Percentiles rank a stretch among this genome's conserved stretches.
phyloP scores from a whole-genome alignment of 2,113 vertebrate species.

The Jaculus jaculus region DNA sequence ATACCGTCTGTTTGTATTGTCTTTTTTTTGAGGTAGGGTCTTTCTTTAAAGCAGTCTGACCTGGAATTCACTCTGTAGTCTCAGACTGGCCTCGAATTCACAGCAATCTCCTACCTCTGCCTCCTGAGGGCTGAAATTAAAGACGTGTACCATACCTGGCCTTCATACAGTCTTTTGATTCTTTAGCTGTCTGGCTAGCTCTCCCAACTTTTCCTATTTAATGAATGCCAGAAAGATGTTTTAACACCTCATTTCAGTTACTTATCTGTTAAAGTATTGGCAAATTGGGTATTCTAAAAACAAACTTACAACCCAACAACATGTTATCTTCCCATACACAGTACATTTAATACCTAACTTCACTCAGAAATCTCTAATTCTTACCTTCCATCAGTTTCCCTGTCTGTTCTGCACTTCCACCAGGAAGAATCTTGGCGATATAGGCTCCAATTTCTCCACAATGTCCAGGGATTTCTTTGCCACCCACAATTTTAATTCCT shows the following conservation, averaged over 20 bases:
- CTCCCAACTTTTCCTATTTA: not conserved
- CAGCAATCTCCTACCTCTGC: no score
- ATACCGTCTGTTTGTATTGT: no score
- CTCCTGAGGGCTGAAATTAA: no score
- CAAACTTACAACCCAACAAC: not conserved
- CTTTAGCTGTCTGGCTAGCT: not conserved
- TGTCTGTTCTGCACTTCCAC: slow-evolving; percentile 93
- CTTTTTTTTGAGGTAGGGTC: no score
- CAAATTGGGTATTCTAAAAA: slow-evolving; percentile 24
- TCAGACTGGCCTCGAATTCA: no score
- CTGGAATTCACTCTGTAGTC: no score
- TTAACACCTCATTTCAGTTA: not conserved
- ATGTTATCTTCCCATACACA: not conserved
- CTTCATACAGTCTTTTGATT: not conserved
- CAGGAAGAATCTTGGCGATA: slow-evolving; percentile 94
- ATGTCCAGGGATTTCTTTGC: slow-evolving; percentile 96
- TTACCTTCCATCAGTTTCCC: slow-evolving; percentile 96
- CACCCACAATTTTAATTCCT: slow-evolving; percentile 95
- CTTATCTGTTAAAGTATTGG: not conserved
- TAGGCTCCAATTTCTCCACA: slow-evolving; percentile 96
- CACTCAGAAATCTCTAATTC: slow-evolving; percentile 61
- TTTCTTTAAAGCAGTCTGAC: no score
- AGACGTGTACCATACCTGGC: no score
- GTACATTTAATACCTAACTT: slow-evolving; percentile 33
- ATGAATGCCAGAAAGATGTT: not conserved